Percentiles rank a stretch among this genome's conserved stretches.
Evolutionary conservation across 2,113 vertebrate genomes (phyloP).

Genomic region (Lepisosteus osseus): DNA sequence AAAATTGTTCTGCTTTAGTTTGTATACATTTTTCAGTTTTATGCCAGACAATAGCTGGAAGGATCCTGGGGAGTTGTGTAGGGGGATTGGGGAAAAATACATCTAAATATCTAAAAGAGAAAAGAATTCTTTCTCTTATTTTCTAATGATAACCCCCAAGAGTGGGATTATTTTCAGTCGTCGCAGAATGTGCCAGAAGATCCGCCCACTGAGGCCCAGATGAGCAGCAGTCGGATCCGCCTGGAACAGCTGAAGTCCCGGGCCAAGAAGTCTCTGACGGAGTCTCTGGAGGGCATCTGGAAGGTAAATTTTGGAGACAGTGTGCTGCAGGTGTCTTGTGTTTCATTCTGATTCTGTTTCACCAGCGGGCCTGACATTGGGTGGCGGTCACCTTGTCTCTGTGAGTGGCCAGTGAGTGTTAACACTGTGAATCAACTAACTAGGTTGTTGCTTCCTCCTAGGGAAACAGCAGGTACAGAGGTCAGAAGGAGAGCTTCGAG

Average conservation of each 20-base stretch:
- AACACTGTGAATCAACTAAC: not conserved
- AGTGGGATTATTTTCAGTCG: not conserved
- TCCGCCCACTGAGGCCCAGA: conserved; percentile 58
- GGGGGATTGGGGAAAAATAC: too few relatives aligned
- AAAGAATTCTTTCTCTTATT: too few relatives aligned
- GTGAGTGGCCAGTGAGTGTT: not conserved
- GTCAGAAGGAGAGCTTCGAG: conserved; percentile 64
- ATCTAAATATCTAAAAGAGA: too few relatives aligned
- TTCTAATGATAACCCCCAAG: too few relatives aligned
- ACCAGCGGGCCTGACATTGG: not conserved
- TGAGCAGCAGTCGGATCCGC: conserved; percentile 74
- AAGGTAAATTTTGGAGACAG: conserved; percentile 47
- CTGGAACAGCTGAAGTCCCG: conserved; percentile 86
- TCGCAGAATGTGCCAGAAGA: conserved; percentile 55
- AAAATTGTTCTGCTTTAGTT: too few relatives aligned
- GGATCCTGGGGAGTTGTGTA: too few relatives aligned
- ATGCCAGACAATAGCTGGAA: too few relatives aligned
- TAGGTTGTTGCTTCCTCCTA: conserved; percentile 42
- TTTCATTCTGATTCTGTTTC: not conserved
- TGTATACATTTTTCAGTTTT: too few relatives aligned
- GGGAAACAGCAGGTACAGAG: conserved; percentile 76
- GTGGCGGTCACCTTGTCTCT: not conserved
- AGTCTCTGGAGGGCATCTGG: conserved; percentile 89
- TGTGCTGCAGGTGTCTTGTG: not conserved
- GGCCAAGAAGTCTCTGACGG: conserved; percentile 87